Evolutionary conservation across 2,888 invertebrate genomes (phyloP), one percentile per base, ranked within the genome.

Genomic region (Zonitis immaculata): DNA sequence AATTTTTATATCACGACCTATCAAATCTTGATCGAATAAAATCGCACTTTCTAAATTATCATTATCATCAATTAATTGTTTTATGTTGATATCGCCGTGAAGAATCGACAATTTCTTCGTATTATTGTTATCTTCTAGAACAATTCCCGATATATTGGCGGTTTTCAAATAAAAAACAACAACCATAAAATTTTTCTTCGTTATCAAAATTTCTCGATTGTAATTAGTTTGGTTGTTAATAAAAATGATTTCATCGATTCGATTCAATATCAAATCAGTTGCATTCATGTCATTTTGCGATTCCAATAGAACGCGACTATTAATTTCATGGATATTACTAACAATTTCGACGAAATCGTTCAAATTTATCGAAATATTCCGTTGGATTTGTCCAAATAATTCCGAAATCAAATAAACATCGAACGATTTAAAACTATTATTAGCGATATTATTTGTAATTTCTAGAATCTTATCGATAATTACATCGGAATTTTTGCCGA

Each of bases 201-300:
- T 18, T 9, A 35, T 18, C 2, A 25, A 26, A 11, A 22, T 14
- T 8, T 48, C 25, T 8, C 7, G 12, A 2, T 48, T 7, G 18
- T 45, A 7, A 28, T 12, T 35, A 6, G 25, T 44, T 28, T 35
- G 48, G 12, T 51, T 30, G 14, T 51, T 51, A 20, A 77, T 71
- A 66, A 81, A 78, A 55, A 83, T 76, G 14, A 82, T 76, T 54
- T 75, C 74, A 63, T 79, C 81, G 32, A 83, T 73, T 11, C 80
- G 77, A 63, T 82, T 81, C 43, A 85, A 71, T 54, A 85, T 76
- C n/a, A 79, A 16, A 32, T 57, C 52, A n/a, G 57, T 57, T 3
- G 57, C 54, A 9, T 32, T 42, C 28, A 39, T 42, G 3, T 44
- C 16, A 6, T 26, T 14, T 42, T 57, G 57, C 7, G 53, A 42